Percentiles rank a stretch among this genome's conserved stretches.
Conservation (phyloP, 53 echinoderm and acorn worm genomes). For the Holothuria leucospilota region DNA sequence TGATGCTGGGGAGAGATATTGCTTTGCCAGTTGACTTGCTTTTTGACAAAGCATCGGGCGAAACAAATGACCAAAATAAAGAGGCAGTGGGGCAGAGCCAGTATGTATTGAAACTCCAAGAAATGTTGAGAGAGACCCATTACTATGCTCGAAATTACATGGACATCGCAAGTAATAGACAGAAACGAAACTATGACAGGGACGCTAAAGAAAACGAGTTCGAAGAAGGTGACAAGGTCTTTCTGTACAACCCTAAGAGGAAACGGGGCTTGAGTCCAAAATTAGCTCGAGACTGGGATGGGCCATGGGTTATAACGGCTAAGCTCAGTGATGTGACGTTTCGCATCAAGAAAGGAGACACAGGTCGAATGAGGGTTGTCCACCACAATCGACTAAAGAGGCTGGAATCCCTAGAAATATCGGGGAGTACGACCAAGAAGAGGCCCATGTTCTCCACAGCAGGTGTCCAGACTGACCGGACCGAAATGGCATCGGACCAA, state of each 20-base stretch:
- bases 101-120: constrained; percentile 3
- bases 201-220: neutral
- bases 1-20: constrained; percentile 1
- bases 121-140: neutral
- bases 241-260: constrained; percentile 18
- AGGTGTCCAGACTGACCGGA: neutral
- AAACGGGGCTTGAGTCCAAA: constrained; percentile 30
- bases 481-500: too few species aligned
- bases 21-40: neutral
- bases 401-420: neutral
- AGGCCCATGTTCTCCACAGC: neutral
- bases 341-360: neutral
- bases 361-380: neutral
- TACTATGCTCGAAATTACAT: neutral
- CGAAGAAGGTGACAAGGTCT: constrained; percentile 1
- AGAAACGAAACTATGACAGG: constrained; percentile 17
- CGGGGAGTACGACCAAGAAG: neutral
- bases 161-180: neutral
- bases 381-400: constrained; percentile 8
- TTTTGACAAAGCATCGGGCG: neutral
- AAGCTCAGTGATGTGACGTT: constrained; percentile 20
- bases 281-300: neutral
- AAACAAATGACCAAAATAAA: too few species aligned
- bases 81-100: neutral
- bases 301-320: neutral